A percentile compares a stretch with the other conserved stretches of the same genome.
phyloP scores from a whole-genome alignment of 1,140 invertebrate genomes.

The Ceratina australensis region DNA sequence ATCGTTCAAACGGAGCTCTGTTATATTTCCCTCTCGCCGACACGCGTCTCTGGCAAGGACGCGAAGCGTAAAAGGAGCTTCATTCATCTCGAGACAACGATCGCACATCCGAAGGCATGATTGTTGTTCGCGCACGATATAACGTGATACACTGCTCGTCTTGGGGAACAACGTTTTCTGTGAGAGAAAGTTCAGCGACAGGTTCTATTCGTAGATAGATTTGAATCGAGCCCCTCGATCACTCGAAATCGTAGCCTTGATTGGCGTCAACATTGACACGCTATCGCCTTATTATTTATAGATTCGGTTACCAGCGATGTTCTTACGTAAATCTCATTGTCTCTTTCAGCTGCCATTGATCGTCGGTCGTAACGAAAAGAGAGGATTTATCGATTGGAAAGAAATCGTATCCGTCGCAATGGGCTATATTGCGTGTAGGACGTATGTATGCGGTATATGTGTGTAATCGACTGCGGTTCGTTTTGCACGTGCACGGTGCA shows the following conservation, averaged over 20 bases:
- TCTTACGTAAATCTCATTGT: conserved; percentile 44
- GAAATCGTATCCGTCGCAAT: no score
- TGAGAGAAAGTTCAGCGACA: no score
- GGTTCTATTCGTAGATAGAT: no score
- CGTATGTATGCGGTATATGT: not conserved
- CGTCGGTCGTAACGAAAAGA: not conserved
- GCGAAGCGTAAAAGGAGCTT: conserved; percentile 17
- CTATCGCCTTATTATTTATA: conserved; percentile 49
- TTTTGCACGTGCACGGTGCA: conserved; percentile 31
- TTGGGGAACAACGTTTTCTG: not conserved
- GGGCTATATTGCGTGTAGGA: not conserved
- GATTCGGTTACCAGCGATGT: conserved; percentile 31
- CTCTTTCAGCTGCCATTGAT: conserved; percentile 36
- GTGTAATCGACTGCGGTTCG: not conserved
- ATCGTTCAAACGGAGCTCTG: conserved; percentile 25
- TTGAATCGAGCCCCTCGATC: no score
- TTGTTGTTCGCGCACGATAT: not conserved
- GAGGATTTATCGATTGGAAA: not conserved
- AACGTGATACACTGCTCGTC: not conserved
- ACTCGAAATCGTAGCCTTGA: no score
- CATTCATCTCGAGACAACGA: conserved; percentile 46
- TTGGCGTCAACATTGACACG: conserved; percentile 23
- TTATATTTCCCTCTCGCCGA: conserved; percentile 9
- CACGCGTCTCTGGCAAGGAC: conserved; percentile 39
- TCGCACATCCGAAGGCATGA: not conserved